Percentiles rank a stretch among this genome's conserved stretches.
phyloP scores from a whole-genome alignment of 2,113 vertebrate genomes.

The Oreocharis arfaki region DNA sequence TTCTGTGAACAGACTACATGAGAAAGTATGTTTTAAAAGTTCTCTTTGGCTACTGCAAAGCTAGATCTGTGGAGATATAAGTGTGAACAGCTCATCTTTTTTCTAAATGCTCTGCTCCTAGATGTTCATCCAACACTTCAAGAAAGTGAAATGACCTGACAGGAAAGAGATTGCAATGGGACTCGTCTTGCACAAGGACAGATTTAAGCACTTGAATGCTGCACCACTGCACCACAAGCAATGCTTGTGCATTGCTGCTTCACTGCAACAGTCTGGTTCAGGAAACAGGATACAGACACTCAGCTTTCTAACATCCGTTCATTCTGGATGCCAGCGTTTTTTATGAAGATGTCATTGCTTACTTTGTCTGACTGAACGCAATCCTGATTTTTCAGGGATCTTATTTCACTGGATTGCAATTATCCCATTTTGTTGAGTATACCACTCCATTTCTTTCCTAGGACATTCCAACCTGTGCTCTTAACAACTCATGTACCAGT shows the following conservation, averaged over 20 bases:
- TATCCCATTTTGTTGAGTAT: background rate
- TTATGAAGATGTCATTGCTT: background rate
- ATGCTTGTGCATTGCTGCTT: background rate
- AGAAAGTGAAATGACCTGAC: background rate
- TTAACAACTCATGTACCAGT: background rate
- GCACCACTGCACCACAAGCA: no score
- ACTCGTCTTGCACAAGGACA: background rate
- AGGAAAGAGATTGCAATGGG: background rate
- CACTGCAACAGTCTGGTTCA: background rate
- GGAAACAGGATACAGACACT: background rate
- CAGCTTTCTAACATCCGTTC: rapidly evolving
- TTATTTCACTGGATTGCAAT: background rate
- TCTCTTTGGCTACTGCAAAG: background rate
- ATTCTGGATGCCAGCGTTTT: background rate
- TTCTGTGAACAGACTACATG: background rate
- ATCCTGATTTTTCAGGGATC: background rate
- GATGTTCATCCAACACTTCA: background rate
- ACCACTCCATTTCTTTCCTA: background rate
- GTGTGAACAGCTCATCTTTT: background rate
- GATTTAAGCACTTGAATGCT: background rate
- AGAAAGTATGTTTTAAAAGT: background rate
- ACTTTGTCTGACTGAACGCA: background rate
- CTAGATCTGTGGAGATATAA: background rate
- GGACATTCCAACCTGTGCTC: background rate
- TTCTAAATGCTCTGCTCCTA: background rate